These are phyloP conservation scores for Oligia latruncula DNA, from an alignment of 2,888 invertebrate species.

Conservation along the genomic window DNA sequence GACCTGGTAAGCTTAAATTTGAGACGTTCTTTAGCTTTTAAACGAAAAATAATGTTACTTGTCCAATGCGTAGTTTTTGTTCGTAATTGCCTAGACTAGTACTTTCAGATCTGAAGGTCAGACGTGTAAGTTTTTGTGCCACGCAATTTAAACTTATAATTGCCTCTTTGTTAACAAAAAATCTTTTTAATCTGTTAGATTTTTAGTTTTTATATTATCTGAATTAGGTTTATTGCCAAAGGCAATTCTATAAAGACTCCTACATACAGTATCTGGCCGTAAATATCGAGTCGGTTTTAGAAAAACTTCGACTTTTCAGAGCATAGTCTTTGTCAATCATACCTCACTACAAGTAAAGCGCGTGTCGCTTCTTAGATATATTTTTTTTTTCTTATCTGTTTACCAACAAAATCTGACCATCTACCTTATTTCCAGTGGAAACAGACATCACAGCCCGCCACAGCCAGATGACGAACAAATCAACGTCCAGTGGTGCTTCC, in stretches of 20 bases:
- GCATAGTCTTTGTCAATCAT: not conserved
- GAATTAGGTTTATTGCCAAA: constrained; percentile 5
- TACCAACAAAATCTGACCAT: not conserved
- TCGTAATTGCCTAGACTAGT: constrained; percentile 18
- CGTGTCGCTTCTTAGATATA: too few relatives aligned
- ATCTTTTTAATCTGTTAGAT: constrained; percentile 10
- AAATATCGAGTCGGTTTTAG: not conserved
- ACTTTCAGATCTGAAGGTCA: constrained; percentile 33
- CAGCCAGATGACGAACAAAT: constrained; percentile 90
- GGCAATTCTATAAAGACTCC: constrained; percentile 12
- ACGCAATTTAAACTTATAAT: constrained; percentile 50
- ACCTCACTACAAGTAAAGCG: too few relatives aligned
- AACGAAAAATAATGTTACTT: not conserved
- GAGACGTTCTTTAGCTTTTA: not conserved
- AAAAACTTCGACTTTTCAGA: not conserved
- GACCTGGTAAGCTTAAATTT: constrained; percentile 77
- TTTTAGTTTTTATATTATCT: constrained; percentile 14
- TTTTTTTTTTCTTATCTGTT: not conserved
- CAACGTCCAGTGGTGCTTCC: constrained; percentile 92
- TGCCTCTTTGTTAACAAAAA: constrained; percentile 33
- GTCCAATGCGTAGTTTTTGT: not conserved
- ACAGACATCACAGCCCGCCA: constrained; percentile 86
- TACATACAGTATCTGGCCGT: too few relatives aligned
- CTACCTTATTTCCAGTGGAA: constrained; percentile 78
- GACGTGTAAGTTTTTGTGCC: constrained; percentile 23